Evolutionary conservation across 2,797 vertebrate genomes (phyloP), one percentile per base, ranked within the genome.

Genomic region (Thalassophryne amazonica): DNA sequence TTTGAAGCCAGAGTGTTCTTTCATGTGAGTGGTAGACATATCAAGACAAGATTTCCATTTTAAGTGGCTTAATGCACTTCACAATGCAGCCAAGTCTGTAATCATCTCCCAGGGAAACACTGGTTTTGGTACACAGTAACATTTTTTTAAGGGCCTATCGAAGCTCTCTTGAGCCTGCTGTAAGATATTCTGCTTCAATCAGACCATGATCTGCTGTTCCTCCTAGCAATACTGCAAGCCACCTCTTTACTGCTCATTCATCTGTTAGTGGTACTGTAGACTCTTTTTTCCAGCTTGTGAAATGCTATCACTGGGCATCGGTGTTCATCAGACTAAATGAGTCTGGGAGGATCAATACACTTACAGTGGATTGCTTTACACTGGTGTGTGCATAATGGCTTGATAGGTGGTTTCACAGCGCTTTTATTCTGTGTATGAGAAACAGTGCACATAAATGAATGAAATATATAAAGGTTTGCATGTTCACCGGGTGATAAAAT

Each of bases 291-390:
- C 49, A 36, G 25, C 7, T 58, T 70, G 61, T 72, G 78, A 80
- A 81, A 76, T 38, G 67, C 61, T 73, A 86, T 75, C 73, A 65
- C 73, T 68, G 12, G 21, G 20, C 22, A 55, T 5, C 11, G 52
- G 55, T 80, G 70, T 78, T 72, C 66, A 76, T 81, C 63, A 67
- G 54, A 36, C 36, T 52, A 70, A 80, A 76, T 75, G 65, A 78
- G 42, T 42, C 33, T 11, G 5, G 42, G 13, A 59, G 50, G 57
- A 84, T 88, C 78, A 65, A 78, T 86, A 79, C 65, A 56, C 54
- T 76, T 50, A 43, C 7, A 60, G 54, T 56, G 56, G 76, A 83
- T 82, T 65, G 22, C 56, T 73, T 84, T 78, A 76, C 76, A 48
- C 60, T 41, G 50, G 47, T 29, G 40, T 65, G 66, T 58, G 73